Evolutionary conservation across 2,113 vertebrate genomes (phyloP), one percentile per base, ranked within the genome.

Genomic region (Rattus rattus): DNA sequence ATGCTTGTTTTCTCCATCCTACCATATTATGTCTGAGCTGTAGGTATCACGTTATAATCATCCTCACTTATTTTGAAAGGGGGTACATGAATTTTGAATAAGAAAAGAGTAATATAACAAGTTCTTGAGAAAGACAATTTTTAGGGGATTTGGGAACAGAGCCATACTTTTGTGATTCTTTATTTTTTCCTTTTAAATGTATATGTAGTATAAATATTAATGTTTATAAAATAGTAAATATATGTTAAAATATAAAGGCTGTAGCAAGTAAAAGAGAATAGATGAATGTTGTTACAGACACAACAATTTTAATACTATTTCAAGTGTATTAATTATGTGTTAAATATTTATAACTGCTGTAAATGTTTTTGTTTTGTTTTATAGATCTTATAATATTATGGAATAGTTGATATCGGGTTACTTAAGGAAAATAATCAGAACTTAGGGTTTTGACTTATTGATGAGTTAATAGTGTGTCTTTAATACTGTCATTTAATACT

Each of bases 371-470:
- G 5, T 92, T 91, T 89, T 26, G 28, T 91, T 86, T 75, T 9
- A 81, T 91, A 90, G 90, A n/a, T 77, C 13, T 33, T 73, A 59
- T 54, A 92, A 73, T 59, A 86, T 77, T 36, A 33, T 63, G 85
- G 84, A 96, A 77, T 63, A 86, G 12, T 70, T 54, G 43, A 22
- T 65, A 39, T 59, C 91, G 39, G 52, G 49, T 56, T 95, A 63
- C 49, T 43, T 43, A 96, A 33, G 61, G 43, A 30, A 97, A 73
- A 93, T 77, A 43, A 95, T 79, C n/a, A 96, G 5, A 95, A 89
- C 72, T 89, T 65, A 92, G 59, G 14, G 63, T 70, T 30, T 87
- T 93, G 72, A 87, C 30, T 92, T 91, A 47, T 75, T 91, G 80
- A 19, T 95, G 43, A 94, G 72, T 94, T 93, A 86, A 73, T 61